Evolutionary conservation across 2,113 vertebrate genomes (phyloP).

Genomic region (Ctenomys sociabilis): DNA sequence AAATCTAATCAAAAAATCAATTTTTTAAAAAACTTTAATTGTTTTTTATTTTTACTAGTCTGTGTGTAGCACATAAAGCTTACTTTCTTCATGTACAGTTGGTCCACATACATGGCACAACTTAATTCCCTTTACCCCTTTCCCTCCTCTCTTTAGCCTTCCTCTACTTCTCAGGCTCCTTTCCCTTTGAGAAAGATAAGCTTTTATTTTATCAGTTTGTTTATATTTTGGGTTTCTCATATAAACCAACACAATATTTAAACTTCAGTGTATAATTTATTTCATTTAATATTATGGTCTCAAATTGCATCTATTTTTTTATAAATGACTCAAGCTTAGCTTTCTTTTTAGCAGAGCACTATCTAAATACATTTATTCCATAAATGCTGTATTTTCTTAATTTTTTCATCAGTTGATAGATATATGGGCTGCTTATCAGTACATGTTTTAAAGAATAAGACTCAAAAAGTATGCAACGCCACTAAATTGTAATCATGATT

Average conservation of each 20-base stretch:
- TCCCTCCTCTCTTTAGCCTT: neutral
- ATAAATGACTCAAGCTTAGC: neutral
- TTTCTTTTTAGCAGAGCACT: neutral
- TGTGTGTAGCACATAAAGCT: neutral
- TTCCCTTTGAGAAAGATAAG: neutral
- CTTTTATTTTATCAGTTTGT: neutral
- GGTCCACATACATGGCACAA: neutral
- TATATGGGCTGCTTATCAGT: neutral
- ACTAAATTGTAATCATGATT: neutral
- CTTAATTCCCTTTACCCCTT: neutral
- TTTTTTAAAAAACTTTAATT: neutral
- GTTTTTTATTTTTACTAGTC: neutral
- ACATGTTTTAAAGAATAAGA: neutral
- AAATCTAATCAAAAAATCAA: conserved; percentile 49
- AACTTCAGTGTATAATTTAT: neutral
- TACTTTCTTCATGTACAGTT: neutral
- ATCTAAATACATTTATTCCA: neutral
- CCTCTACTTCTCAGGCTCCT: neutral
- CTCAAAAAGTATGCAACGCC: neutral
- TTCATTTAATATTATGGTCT: neutral
- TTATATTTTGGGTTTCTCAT: neutral
- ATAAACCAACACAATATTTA: neutral
- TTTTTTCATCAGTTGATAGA: neutral
- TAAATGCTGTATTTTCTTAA: neutral
- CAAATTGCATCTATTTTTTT: neutral